phyloP scores from a whole-genome alignment of 2,888 invertebrate species.

The Megaustenia siamemsis region DNA sequence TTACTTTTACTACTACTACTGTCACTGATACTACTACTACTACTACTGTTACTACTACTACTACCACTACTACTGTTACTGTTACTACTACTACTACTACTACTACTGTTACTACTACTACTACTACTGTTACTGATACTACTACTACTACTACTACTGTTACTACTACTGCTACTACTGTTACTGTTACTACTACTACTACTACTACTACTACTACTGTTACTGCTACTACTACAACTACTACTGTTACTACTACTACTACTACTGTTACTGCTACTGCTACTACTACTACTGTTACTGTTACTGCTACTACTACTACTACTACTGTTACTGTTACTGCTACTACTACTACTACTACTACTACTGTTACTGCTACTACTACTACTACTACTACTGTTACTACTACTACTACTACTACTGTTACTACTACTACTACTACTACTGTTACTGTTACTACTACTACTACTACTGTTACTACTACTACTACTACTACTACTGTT shows the following conservation, averaged over 20 bases:
- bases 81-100: not conserved
- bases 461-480: not conserved
- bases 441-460: not conserved
- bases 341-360: not conserved
- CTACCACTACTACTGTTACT: constrained; percentile 19
- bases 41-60: constrained; percentile 33
- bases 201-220: no score
- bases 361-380: no score
- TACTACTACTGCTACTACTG: constrained; percentile 38
- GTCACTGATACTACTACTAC: constrained; percentile 23
- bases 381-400: no score
- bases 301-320: not conserved
- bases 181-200: not conserved
- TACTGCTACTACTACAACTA: no score
- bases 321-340: not conserved
- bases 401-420: not conserved
- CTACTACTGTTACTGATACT: no score
- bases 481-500: not conserved
- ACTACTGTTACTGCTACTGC: not conserved
- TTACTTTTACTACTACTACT: constrained; percentile 30
- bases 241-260: not conserved
- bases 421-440: no score
- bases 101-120: not conserved
- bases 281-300: not conserved
- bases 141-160: constrained; percentile 11